A percentile compares a stretch with the other conserved stretches of the same genome.
phyloP scores from a whole-genome alignment of 1,140 invertebrate genomes.

The Eriocheir sinensis region DNA sequence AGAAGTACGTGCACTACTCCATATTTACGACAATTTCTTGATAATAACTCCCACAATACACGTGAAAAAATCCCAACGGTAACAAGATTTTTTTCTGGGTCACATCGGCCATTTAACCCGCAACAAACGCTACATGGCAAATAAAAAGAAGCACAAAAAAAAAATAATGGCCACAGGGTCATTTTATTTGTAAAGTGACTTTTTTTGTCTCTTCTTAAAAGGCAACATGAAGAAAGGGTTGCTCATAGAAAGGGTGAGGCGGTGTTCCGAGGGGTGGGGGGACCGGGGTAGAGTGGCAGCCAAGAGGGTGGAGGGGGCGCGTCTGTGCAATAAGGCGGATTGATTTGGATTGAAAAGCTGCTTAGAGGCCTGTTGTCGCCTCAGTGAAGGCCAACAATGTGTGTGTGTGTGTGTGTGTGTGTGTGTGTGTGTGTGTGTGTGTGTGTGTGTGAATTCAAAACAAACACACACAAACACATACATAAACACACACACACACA shows the following conservation, averaged over 20 bases:
- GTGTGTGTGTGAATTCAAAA: constrained; percentile 24
- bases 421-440: constrained; percentile 22
- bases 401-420: constrained; percentile 30
- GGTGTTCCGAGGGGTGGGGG: background rate
- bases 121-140: background rate
- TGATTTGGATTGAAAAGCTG: constrained; percentile 71
- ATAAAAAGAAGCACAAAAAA: constrained; percentile 8
- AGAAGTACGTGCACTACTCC: too few species aligned
- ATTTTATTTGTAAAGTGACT: background rate
- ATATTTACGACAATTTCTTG: too few species aligned
- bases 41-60: too few species aligned
- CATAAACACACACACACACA: too few species aligned
- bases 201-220: background rate
- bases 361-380: constrained; percentile 46
- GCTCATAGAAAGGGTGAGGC: constrained; percentile 9
- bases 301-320: too few species aligned
- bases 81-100: too few species aligned
- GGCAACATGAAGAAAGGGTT: constrained; percentile 29
- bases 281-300: constrained; percentile 28
- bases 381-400: background rate
- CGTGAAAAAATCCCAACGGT: too few species aligned
- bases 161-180: background rate
- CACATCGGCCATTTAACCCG: too few species aligned
- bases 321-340: constrained; percentile 75
- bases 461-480: too few species aligned